A percentile compares a stretch with the other conserved stretches of the same genome.
Conservation (phyloP, 2,797 vertebrate genomes). For the Sternotherus odoratus region DNA sequence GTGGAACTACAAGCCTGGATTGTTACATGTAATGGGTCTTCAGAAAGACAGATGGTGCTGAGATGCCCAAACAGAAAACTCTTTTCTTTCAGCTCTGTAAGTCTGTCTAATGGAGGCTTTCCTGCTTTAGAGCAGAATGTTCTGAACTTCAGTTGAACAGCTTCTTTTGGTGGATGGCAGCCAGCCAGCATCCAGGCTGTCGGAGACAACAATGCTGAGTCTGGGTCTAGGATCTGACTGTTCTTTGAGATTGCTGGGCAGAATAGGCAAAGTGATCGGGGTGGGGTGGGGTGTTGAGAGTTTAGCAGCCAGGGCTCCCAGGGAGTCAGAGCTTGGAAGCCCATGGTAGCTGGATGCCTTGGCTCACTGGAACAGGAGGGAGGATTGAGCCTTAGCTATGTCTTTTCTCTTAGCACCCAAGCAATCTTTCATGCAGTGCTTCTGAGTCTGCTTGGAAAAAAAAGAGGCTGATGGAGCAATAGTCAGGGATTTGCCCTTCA, state of each 20-base stretch:
- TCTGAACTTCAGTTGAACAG: background rate
- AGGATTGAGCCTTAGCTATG: background rate
- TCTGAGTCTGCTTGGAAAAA: fast-evolving
- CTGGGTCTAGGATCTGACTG: background rate
- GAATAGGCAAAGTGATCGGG: background rate
- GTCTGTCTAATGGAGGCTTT: background rate
- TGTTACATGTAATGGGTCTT: background rate
- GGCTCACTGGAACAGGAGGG: background rate
- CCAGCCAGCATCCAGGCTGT: background rate
- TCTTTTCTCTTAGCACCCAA: background rate
- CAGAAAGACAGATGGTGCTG: background rate
- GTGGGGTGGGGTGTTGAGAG: background rate
- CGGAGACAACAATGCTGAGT: background rate
- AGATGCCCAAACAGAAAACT: background rate
- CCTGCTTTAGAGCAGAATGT: background rate
- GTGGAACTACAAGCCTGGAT: background rate
- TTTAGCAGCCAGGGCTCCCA: background rate
- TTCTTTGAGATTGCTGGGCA: background rate
- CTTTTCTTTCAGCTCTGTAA: background rate
- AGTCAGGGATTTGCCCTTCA: background rate
- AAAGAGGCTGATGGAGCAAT: background rate
- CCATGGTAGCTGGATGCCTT: background rate
- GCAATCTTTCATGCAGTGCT: background rate
- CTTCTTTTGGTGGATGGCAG: background rate
- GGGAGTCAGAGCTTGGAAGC: background rate